A percentile compares a stretch with the other conserved stretches of the same genome.
phyloP scores from a whole-genome alignment of 35 echinoderm and acorn worm species.

The Lytechinus pictus region DNA sequence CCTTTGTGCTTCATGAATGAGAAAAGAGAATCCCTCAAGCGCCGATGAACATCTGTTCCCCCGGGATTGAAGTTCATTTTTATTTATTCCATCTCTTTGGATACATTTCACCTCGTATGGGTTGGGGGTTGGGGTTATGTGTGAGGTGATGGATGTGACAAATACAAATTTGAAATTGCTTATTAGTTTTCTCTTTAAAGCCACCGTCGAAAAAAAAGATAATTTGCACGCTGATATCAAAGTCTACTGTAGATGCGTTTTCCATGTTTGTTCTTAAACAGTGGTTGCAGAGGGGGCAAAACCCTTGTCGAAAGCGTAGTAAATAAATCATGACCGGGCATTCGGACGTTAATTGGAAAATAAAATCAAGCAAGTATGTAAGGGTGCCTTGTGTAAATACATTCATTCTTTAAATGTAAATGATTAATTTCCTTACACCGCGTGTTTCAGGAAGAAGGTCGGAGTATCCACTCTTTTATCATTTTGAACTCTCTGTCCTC shows the following conservation, averaged over 20 bases:
- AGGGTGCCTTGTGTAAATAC: neutral
- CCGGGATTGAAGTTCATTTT: neutral
- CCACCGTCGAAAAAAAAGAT: no score
- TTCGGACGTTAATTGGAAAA: neutral
- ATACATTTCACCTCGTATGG: neutral
- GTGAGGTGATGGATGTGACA: no score
- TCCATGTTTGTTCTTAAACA: neutral
- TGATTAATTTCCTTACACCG: neutral
- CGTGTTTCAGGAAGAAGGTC: neutral
- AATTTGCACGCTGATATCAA: no score
- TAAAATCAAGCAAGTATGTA: neutral
- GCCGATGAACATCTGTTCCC: constrained; percentile 8
- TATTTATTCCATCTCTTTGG: neutral
- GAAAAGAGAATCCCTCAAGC: neutral
- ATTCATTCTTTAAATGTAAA: neutral
- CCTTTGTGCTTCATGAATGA: neutral
- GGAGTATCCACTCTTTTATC: neutral
- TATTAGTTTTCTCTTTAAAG: neutral
- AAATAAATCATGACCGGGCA: neutral
- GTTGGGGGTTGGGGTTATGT: no score
- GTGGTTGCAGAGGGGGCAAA: neutral
- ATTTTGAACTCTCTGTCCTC: neutral
- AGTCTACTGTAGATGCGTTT: neutral
- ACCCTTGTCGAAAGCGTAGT: neutral
- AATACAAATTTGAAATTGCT: neutral